Evolutionary conservation across 2,113 vertebrate species (phyloP), one percentile per base, ranked within the genome.

Genomic region (Hippocampus abdominalis): DNA sequence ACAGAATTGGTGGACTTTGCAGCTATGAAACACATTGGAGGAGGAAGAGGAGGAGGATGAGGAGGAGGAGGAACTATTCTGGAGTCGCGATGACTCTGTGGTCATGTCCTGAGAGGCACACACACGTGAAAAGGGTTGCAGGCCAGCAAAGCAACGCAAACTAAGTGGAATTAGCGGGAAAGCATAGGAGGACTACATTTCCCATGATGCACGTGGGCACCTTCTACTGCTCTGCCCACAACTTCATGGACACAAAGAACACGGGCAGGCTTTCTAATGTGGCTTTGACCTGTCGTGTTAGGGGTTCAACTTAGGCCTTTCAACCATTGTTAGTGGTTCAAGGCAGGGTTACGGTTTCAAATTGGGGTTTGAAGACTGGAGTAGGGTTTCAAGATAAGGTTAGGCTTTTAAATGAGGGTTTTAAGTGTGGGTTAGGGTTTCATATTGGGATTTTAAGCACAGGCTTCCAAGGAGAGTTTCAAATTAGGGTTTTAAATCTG

Each of bases 141-240:
- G 76, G 15, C 9, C 54, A 49, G 71, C 73, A 7, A n/a, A 0
- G 53, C 71, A 53, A 74, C 72, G 61, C 42, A 27, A 13, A 29
- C 3, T 29, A 29, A 29, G 13, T 72, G 72, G 59, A 69, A 74
- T 73, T 74, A 64, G 32, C 72, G 53, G 74, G 70, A 65, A 39
- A 29, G 8, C 23, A 15, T 4, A 29, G 8, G 29, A 59, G 44
- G 39, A 80, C 78, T 72, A 70, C 75, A 67, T 77, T 70, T 81
- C 81, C 79, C 79, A 84, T 61, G 60, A 78, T 84, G 71, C 79
- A 70, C 61, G 77, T 57, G 75, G 20, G 66, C 68, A 80, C 53
- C 21, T 23, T 29, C 3, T 29, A 74, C 65, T 67, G 60, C 25
- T 66, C 66, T 61, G 2, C 0, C 40, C 54, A 13, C 13, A 29